phyloP scores from a whole-genome alignment of 2,888 invertebrate genomes.

The Mesorhabditis belari region DNA sequence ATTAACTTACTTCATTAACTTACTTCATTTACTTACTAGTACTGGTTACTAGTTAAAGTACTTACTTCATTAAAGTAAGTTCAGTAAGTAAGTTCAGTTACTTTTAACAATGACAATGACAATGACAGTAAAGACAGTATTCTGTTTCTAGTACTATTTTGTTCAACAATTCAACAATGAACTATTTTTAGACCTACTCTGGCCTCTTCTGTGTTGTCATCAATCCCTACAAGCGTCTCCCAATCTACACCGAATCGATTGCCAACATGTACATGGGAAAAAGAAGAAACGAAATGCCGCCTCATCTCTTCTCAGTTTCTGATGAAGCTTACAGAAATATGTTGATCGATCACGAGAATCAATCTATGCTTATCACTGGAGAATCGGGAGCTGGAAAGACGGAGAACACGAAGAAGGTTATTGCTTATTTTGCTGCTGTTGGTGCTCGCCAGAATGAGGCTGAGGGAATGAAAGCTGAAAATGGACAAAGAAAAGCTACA shows the following conservation, averaged over 20 bases:
- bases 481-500: slow-evolving; percentile 71
- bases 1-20: no score
- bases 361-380: slow-evolving; percentile 60
- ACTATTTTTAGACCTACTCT: slow-evolving; percentile 45
- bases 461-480: slow-evolving; percentile 10
- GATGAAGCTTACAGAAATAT: slow-evolving; percentile 69
- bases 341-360: slow-evolving; percentile 68
- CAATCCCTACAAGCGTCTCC: slow-evolving; percentile 52
- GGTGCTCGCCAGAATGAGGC: slow-evolving; percentile 62
- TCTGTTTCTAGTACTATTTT: no score
- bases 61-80: no score
- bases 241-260: slow-evolving; percentile 50
- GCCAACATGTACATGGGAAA: slow-evolving; percentile 83
- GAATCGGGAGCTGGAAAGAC: slow-evolving; percentile 99
- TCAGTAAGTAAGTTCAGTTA: no score
- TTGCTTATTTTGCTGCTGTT: slow-evolving; percentile 79
- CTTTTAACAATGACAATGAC: no score
- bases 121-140: no score
- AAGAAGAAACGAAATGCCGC: slow-evolving; percentile 98
- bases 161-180: no score
- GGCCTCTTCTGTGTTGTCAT: slow-evolving; percentile 52
- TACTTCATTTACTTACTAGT: no score
- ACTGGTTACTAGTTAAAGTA: no score
- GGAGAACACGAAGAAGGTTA: slow-evolving; percentile 99
- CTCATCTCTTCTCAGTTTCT: slow-evolving; percentile 99